A percentile compares a stretch with the other conserved stretches of the same genome.
Evolutionary conservation across 2,888 invertebrate genomes (phyloP).

Genomic region (Leptopilina drosophilae): DNA sequence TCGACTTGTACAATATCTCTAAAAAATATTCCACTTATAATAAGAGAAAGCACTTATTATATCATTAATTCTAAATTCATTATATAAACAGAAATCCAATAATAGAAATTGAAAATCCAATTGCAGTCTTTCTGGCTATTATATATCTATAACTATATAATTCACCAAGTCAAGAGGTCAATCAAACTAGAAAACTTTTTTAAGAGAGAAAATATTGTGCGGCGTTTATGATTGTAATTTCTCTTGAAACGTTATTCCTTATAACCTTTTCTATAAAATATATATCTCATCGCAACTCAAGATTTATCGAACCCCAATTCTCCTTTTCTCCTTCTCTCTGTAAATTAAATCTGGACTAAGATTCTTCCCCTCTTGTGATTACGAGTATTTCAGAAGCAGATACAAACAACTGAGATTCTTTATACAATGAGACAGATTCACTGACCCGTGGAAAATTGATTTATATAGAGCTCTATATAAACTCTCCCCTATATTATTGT

Average conservation of each 20-base stretch:
- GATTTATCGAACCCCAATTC: slow-evolving; percentile 25
- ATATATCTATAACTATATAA: background rate
- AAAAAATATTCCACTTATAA: no score
- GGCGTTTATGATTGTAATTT: slow-evolving; percentile 34
- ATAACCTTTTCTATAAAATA: background rate
- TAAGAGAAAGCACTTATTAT: background rate
- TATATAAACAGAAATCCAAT: background rate
- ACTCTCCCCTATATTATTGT: no score
- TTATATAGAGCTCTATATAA: background rate
- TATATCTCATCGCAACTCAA: slow-evolving; percentile 12
- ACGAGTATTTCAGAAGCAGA: slow-evolving; percentile 15
- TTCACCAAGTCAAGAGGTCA: slow-evolving; percentile 27
- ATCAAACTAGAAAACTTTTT: slow-evolving; percentile 5
- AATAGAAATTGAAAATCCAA: slow-evolving; percentile 9
- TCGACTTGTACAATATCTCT: no score
- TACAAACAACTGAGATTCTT: background rate
- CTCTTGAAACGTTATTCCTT: slow-evolving; percentile 7
- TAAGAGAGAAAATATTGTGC: slow-evolving; percentile 10
- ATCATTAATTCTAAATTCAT: slow-evolving; percentile 24
- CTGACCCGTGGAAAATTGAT: background rate
- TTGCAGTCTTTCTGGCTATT: slow-evolving; percentile 15
- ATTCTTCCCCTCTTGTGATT: slow-evolving; percentile 21
- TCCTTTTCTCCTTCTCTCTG: background rate
- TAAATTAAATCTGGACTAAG: slow-evolving; percentile 19
- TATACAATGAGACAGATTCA: background rate